Percentiles rank a stretch among this genome's conserved stretches.
Evolutionary conservation across 2,797 vertebrate species (phyloP).

Genomic region (Euphonia xanthogaster): DNA sequence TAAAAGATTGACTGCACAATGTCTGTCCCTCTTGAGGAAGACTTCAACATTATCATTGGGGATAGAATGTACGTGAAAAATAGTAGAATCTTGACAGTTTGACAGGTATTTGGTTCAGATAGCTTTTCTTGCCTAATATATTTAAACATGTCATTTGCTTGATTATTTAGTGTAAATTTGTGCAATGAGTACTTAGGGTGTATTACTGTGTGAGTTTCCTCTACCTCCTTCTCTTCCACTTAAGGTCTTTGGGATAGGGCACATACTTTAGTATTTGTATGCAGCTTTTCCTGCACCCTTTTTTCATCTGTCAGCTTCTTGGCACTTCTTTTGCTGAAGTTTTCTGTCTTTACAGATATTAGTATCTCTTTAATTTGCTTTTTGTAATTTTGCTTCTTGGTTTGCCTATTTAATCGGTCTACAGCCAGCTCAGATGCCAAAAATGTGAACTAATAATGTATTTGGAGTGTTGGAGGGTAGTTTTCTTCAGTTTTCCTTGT

Average conservation of each 20-base stretch:
- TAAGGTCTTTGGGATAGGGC: neutral
- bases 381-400: neutral
- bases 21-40: neutral
- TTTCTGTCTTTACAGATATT: neutral
- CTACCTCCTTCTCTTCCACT: neutral
- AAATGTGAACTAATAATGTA: neutral
- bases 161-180: neutral
- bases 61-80: neutral
- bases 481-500: neutral
- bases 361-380: neutral
- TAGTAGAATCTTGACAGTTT: neutral
- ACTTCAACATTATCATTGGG: neutral
- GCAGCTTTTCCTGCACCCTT: neutral
- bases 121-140: neutral
- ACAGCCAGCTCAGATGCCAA: neutral
- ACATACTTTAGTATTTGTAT: neutral
- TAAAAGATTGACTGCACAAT: neutral
- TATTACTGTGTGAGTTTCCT: neutral
- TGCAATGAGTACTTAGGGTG: neutral
- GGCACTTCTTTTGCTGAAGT: constrained; percentile 2
- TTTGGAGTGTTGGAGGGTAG: neutral
- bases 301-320: constrained; percentile 30
- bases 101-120: constrained; percentile 8
- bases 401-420: neutral
- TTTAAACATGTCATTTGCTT: neutral